These are phyloP conservation scores for Kryptolebias marmoratus DNA, from an alignment of 2,113 vertebrate genomes.

Conservation along the genomic window DNA sequence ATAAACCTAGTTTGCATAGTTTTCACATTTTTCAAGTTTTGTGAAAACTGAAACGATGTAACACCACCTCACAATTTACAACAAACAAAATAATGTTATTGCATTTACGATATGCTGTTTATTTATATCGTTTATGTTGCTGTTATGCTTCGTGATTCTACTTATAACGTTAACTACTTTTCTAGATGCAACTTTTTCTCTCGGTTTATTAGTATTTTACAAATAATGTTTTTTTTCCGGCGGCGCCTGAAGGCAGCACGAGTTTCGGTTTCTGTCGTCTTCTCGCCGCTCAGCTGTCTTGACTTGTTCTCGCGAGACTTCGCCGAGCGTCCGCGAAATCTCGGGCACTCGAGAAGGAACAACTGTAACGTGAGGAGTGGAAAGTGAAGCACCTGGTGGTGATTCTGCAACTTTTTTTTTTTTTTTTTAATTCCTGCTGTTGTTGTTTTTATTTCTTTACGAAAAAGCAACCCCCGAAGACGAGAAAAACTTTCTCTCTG, in stretches of 20 bases:
- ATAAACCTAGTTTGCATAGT: too few species aligned
- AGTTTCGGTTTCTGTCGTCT: neutral
- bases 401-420: conserved; percentile 24
- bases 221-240: neutral
- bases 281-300: conserved; percentile 3
- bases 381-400: conserved; percentile 27
- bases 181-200: neutral
- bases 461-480: neutral
- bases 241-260: conserved; percentile 8
- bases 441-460: neutral
- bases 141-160: neutral
- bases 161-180: neutral
- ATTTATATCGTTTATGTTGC: too few species aligned
- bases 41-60: too few species aligned
- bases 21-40: neutral
- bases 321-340: conserved; percentile 27
- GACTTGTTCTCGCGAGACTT: conserved; percentile 60
- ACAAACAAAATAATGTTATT: too few species aligned
- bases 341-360: conserved; percentile 45
- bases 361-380: conserved; percentile 29
- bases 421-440: too few species aligned
- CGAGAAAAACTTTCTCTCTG: neutral
- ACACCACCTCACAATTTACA: too few species aligned
- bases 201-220: neutral
- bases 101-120: too few species aligned